phyloP scores from a whole-genome alignment of 1,140 invertebrate genomes.

The Gryllus bimaculatus region DNA sequence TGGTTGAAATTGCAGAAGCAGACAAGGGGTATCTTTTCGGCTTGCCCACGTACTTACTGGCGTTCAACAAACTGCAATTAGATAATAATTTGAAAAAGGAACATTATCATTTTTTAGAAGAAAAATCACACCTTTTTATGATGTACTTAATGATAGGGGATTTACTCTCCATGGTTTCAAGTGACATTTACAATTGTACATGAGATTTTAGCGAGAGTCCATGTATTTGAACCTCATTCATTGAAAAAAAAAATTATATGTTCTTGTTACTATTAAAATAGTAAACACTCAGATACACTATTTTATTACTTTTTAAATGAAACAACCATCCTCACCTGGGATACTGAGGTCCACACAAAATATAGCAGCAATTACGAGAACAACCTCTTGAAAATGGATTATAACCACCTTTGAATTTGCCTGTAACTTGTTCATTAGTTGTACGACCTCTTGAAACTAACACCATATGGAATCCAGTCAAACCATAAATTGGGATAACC shows the following conservation, averaged over 20 bases:
- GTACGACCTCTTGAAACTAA: constrained; percentile 94
- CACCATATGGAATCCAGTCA: constrained; percentile 96
- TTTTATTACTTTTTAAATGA: no score
- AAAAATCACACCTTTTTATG: no score
- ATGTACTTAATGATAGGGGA: no score
- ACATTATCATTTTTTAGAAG: not conserved
- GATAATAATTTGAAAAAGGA: not conserved
- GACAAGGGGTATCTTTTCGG: constrained; percentile 32
- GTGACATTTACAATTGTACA: no score
- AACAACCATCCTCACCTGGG: constrained; percentile 61
- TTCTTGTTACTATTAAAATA: no score
- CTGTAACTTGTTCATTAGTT: constrained; percentile 99
- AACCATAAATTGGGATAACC: constrained; percentile 92
- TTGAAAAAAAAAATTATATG: no score
- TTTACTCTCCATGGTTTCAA: no score
- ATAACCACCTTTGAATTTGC: constrained; percentile 93
- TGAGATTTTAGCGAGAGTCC: no score
- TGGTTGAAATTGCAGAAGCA: constrained; percentile 31
- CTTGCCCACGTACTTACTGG: constrained; percentile 32
- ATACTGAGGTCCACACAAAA: constrained; percentile 91
- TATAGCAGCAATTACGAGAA: constrained; percentile 88
- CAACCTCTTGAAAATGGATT: constrained; percentile 95
- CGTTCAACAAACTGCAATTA: constrained; percentile 31
- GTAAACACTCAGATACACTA: no score
- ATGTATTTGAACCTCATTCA: no score